Base-by-base conservation (phyloP, 2,888 invertebrate genomes). In the Melikaiella ostensackeni region DNA sequence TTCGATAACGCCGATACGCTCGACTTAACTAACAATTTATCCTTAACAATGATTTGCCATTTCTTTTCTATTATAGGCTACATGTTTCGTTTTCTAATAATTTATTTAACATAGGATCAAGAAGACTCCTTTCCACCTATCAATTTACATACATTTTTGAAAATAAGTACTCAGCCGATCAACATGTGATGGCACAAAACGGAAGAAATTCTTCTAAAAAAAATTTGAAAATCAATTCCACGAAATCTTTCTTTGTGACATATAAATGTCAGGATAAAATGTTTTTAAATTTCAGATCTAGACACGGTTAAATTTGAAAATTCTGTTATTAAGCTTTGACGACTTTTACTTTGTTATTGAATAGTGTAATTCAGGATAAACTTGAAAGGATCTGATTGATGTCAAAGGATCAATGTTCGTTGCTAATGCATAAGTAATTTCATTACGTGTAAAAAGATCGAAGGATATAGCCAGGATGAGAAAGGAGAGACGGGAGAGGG, bases 381-480 rank as follows among this genome's bases (percentile, higher is more conserved):
- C 57, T 57, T 57, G 57, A 57, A 57, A 57, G 13, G 57, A 57
- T 24, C 24, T 57, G 57, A 24, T 57, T 57, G 24, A 57, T 57
- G 57, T 57, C 13, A 24, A 11, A 38, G 33, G 42, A 64, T 64
- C 38, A 64, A 38, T 64, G 42, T 64, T 21, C 21, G 7, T 7
- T 38, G 38, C 21, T 64, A 66, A 75, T 80, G 75, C 78, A 82
- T 86, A 86, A 79, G 83, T 86, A 85, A 80, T 85, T 84, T 81
- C 80, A 85, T 88, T 87, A 88, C 86, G 87, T 84, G 85, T 84
- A 84, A 83, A 82, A 77, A 75, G 82, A 79, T 82, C 76, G 83
- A 79, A 77, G 61, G 62, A 57, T 73, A 59, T 46, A 79, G 77
- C 73, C 74, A 76, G 78, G 81, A 80, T 81, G 27, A 57, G 74